Base-by-base conservation (phyloP, 2,797 vertebrate species). In the Oreochromis mossambicus region DNA sequence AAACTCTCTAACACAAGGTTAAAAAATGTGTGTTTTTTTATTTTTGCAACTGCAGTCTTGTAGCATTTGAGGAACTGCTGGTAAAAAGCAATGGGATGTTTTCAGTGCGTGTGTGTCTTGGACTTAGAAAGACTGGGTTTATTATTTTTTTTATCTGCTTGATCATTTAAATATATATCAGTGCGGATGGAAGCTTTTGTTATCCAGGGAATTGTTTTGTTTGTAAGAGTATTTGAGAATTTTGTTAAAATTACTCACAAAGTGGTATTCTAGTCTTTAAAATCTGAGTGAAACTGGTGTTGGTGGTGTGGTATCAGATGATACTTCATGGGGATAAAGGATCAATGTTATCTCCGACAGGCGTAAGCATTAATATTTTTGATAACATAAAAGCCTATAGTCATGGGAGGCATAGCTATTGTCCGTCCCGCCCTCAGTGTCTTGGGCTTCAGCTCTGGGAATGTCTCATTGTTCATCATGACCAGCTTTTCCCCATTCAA, bases 301-400 rank as follows among this genome's bases (percentile, higher is more conserved):
- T 36, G 58, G 21, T 50, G 70, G 61, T 68, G 79, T 80, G 34
- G n/a, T 52, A 46, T 81, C 48, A 43, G 17, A 19, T 43, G 9
- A 32, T n/a, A 75, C 29, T 32, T 75, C 24, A 32, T 68, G 78
- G 84, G 77, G 41, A 50, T 26, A 43, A 32, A 68, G 48, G 85
- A 86, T 87, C 56, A 63, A 34, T 92, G 93, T 96, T 98, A 99
- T 97, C 98, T 97, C 83, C 98, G 96, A 92, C 98, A 99, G 93
- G 98, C 98, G 76, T 98, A 96, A 1, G 98, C 98, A 0, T 99
- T 98, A 86, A 99, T 98, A 68, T 99, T 99, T 95, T 99, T 99
- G 93, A 99, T 97, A 91, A 99, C 98, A 1, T 98, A 99, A 94
- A 99, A 99, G 80, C 99, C 98, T 89, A 99, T 98, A 86, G 97